Evolutionary conservation across 2,888 invertebrate genomes (phyloP).

Genomic region (Heliconius ethilla): DNA sequence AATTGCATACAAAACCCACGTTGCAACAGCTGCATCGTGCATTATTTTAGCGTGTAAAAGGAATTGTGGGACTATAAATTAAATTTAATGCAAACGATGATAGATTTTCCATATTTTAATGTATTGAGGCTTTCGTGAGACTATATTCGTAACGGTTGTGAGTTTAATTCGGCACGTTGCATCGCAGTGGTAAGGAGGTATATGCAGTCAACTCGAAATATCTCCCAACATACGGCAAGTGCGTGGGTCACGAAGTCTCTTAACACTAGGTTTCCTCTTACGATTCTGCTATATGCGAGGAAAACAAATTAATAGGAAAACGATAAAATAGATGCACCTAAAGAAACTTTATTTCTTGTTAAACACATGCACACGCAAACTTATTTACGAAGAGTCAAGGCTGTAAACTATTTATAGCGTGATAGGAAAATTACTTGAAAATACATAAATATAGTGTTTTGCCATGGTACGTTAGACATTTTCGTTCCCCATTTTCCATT

Average conservation of each 20-base stretch:
- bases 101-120: no score
- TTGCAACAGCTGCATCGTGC: not conserved
- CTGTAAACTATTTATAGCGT: constrained; percentile 19
- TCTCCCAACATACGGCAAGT: no score
- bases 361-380: constrained; percentile 5
- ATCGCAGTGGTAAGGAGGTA: no score
- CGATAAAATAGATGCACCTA: not conserved
- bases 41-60: not conserved
- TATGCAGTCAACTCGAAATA: no score
- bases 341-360: not conserved
- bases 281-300: not conserved
- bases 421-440: constrained; percentile 9
- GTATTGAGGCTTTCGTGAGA: not conserved
- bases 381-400: constrained; percentile 24
- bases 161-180: not conserved
- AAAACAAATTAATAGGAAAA: not conserved
- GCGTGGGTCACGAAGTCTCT: no score
- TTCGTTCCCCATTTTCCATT: no score
- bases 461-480: not conserved
- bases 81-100: not conserved
- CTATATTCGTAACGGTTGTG: not conserved
- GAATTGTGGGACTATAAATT: not conserved
- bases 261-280: no score
- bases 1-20: not conserved
- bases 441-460: not conserved